Base-by-base conservation (phyloP, 2,888 invertebrate species). In the Apodemia mormo region DNA sequence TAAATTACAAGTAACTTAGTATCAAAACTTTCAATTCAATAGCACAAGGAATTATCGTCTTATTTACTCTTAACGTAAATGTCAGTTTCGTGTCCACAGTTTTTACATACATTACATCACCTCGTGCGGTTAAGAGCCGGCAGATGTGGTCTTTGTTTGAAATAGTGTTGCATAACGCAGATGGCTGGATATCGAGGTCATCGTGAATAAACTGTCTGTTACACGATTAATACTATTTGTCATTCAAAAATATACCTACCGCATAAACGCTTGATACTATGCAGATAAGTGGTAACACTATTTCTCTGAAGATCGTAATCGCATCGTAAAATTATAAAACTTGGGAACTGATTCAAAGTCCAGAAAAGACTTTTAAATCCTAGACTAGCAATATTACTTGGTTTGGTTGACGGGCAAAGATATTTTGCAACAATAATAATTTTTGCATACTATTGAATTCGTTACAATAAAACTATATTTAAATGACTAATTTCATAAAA, bases 161-260 rank as follows among this genome's bases (percentile, higher is more conserved):
- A 70, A 71, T 67, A 61, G 33, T 49, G 54, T 77, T 77, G 72
- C 77, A 73, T 77, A 78, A 76, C 72, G 70, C 73, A 77, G 77
- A 77, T 77, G 78, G 74, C 69, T 73, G 73, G 68, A 65, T 75
- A 79, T 78, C 71, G 78, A 73, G 80, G 80, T 76, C 80, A 72
- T 54, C 64, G 52, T 40, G 40, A 64, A 64, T 65, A 64, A 65
- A 64, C 61, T 64, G 61, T 64, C 61, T 64, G 61, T 64, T 37
- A 33, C 14, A 37, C 14, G 61, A 64, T 52, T 52, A 52, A 64
- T 33, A 64, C 61, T 14, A 64, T 64, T 64, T 61, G 61, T 61
- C 61, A 61, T 61, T 61, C 33, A 61, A 61, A 37, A 37, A 52
- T 52, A 52, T 52, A n/a, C 10, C 12, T 33, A n/a, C n/a, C n/a